Percentiles rank a stretch among this genome's conserved stretches.
Evolutionary conservation across 2,113 vertebrate species (phyloP).

Genomic region (Campylorhamphus procurvoides): DNA sequence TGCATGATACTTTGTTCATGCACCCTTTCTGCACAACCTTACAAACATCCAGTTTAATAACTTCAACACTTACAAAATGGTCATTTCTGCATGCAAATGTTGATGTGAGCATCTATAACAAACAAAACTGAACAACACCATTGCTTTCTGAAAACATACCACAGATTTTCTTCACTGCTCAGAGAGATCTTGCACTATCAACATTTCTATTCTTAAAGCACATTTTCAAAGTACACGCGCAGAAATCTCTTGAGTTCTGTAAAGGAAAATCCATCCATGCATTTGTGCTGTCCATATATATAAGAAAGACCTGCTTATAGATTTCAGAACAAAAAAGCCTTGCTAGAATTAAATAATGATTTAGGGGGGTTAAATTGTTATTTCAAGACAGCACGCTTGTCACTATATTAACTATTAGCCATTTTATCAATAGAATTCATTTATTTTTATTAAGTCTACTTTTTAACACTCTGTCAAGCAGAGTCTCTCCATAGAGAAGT

Average conservation of each 20-base stretch:
- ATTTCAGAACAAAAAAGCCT: background rate
- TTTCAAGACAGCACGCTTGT: background rate
- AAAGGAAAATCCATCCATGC: background rate
- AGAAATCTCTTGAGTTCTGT: background rate
- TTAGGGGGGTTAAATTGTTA: background rate
- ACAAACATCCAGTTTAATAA: background rate
- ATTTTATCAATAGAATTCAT: background rate
- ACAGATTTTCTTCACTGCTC: background rate
- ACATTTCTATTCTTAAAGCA: background rate
- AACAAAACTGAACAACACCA: background rate
- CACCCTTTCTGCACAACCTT: background rate
- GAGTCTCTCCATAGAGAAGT: background rate
- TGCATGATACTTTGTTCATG: background rate
- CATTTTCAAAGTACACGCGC: background rate
- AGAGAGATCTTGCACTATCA: background rate
- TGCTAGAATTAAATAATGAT: background rate
- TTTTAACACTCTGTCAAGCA: background rate
- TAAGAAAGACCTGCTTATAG: background rate
- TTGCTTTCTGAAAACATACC: background rate
- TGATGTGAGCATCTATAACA: background rate
- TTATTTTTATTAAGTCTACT: background rate
- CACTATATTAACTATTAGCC: background rate
- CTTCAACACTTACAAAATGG: background rate
- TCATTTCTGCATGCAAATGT: background rate
- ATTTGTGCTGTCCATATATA: background rate